Evolutionary conservation across 2,888 invertebrate genomes (phyloP), one percentile per base, ranked within the genome.

Genomic region (Hypolimnas misippus): DNA sequence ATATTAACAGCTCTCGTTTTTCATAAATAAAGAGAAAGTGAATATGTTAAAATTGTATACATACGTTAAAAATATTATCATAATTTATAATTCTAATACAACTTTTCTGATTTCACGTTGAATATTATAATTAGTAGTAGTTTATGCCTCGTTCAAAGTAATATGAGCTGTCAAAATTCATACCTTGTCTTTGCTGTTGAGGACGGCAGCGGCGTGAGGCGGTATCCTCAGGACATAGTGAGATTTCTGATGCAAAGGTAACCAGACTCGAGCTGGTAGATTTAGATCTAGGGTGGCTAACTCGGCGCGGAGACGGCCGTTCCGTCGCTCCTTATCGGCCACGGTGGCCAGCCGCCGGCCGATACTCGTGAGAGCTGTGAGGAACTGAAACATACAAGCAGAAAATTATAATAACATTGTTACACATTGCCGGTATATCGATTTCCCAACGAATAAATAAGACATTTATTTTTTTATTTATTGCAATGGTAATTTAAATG

Each of bases 211-310:
- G 70, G 98, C 98, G 79, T 98, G 98, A 64, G 98, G 98, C 46
- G 99, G 99, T 89, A 99, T 98, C 86, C 99, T 94, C 53, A 99
- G 96, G 75, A 99, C 96, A 81, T 98, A 96, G 92, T 99, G 99
- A 55, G 97, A 96, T 73, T 94, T 93, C 72, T 96, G 96, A 84
- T 98, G 96, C 51, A 99, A 93, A 12, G 99, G 99, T 74, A 99
- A 93, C 99, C 99, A 99, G 66, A 99, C 99, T 63, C 98, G 93
- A 10, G 99, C 99, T 12, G 99, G 99, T 66, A 99, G 93, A 93
- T 99, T 99, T 72, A 99, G 94, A 92, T 99, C 99, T 63, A 99
- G 93, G 73, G 97, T 94, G 71, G 97, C 97, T 73, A 99, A 93
- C 86, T 99, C 99, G 61, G 98, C 98, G 69, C 98, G 95, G 71